A percentile compares a stretch with the other conserved stretches of the same genome.
These are phyloP conservation scores for Xiphophorus couchianus DNA, from an alignment of 2,113 vertebrate genomes.

Conservation along the genomic window DNA sequence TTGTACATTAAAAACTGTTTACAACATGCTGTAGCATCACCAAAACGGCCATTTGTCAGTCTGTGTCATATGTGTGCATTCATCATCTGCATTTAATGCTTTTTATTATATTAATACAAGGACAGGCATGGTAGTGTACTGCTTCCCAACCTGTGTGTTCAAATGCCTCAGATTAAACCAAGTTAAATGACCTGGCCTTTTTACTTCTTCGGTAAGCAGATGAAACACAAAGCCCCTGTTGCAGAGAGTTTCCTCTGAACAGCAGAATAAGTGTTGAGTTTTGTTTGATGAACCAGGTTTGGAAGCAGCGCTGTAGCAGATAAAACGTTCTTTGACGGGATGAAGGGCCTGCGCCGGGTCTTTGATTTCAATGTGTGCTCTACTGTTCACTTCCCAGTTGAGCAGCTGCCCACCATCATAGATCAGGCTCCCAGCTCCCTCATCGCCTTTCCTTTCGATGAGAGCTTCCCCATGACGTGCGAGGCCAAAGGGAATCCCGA, in stretches of 20 bases:
- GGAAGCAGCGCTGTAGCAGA: constrained; percentile 18
- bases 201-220: too few relatives aligned
- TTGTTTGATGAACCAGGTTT: constrained; percentile 17
- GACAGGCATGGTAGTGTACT: constrained; percentile 3
- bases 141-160: constrained; percentile 19
- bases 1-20: too few relatives aligned
- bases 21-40: background rate
- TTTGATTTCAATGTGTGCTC: constrained; percentile 31
- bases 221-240: too few relatives aligned
- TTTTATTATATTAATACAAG: constrained; percentile 1
- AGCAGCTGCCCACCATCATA: constrained; percentile 91
- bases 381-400: constrained; percentile 81
- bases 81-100: background rate
- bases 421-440: constrained; percentile 83
- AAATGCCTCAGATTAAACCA: background rate
- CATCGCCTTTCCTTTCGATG: constrained; percentile 93
- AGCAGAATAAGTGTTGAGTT: background rate
- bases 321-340: background rate
- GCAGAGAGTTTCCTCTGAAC: too few relatives aligned
- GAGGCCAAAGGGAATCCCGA: constrained; percentile 93
- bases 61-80: background rate
- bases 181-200: background rate
- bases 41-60: background rate
- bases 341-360: constrained; percentile 11
- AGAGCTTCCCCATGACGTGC: constrained; percentile 89